phyloP scores from a whole-genome alignment of 2,797 vertebrate species.

The Mormyrus hasselquistii region DNA sequence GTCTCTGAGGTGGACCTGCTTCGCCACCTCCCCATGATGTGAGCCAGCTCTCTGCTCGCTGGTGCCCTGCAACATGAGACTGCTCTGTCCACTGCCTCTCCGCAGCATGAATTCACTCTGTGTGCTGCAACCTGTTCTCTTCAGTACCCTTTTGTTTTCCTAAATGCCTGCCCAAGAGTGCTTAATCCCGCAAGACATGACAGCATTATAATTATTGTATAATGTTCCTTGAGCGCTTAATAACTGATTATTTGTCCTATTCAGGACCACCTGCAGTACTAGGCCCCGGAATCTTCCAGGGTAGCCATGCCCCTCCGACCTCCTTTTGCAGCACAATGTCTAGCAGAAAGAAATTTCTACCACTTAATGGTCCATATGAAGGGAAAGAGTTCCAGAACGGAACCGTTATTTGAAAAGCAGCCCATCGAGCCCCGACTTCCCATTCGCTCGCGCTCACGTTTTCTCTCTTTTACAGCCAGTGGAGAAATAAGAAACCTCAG shows the following conservation, averaged over 20 bases:
- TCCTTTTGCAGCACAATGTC: neutral
- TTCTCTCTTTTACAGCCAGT: neutral
- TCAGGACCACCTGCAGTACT: neutral
- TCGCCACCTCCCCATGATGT: neutral
- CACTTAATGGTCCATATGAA: neutral
- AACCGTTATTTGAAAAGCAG: neutral
- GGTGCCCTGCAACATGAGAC: neutral
- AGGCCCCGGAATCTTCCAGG: neutral
- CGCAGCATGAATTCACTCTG: neutral
- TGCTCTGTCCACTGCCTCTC: neutral
- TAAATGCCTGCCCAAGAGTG: neutral
- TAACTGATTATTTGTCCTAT: neutral
- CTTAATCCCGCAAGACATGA: neutral
- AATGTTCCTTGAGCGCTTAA: neutral
- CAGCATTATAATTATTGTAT: neutral
- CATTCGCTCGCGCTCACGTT: neutral
- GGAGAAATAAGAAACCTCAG: neutral
- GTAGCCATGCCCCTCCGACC: neutral
- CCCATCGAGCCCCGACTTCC: neutral
- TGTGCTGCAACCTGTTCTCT: neutral
- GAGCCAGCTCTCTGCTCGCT: neutral
- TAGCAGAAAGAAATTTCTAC: neutral
- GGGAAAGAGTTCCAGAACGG: neutral
- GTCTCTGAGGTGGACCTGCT: neutral
- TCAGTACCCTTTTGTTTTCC: neutral